Evolutionary conservation across 2,113 vertebrate species (phyloP), one percentile per base, ranked within the genome.

Genomic region (Spea bombifrons): DNA sequence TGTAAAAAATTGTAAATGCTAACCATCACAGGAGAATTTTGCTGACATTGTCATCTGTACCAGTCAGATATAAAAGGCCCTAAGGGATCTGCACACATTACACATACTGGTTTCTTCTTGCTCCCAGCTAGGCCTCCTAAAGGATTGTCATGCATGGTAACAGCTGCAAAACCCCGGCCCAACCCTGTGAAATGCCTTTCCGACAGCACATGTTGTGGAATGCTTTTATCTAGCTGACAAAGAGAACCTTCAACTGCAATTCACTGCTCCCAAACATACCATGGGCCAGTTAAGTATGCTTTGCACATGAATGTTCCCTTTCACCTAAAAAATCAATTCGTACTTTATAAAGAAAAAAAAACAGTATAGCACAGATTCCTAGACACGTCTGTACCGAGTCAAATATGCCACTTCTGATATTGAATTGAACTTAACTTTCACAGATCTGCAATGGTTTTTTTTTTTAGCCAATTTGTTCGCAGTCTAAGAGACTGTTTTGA

Each of bases 191-290:
- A 59, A 80, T 77, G 82, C 30, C 2, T 0, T 44, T 76, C 16
- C 82, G 72, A 80, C 78, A 86, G 76, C 81, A 49, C 0, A 1
- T 70, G 55, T 57, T 82, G 75, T 83, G 84, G 86, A 90, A 89
- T 87, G 87, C 89, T 90, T 91, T 92, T 86, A 88, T 89, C 86
- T 85, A 44, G 82, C 75, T 83, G 83, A 88, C 89, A 90, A 90
- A 89, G 85, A 86, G 87, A 89, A 90, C 48, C 80, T 87, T 89
- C 84, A 82, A 83, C 76, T 84, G 80, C 84, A 86, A 87, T 89
- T 89, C 84, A 87, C 73, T 66, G 84, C 81, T 85, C 88, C 87
- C 83, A 84, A 86, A 82, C 83, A 88, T 83, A 84, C 82, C 73
- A 83, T 71, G 71, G 0, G 0, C 79, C 79, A 71, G 75, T 84